These are phyloP conservation scores for Otocyon megalotis DNA, from an alignment of 2,113 vertebrate species.

Conservation along the genomic window DNA sequence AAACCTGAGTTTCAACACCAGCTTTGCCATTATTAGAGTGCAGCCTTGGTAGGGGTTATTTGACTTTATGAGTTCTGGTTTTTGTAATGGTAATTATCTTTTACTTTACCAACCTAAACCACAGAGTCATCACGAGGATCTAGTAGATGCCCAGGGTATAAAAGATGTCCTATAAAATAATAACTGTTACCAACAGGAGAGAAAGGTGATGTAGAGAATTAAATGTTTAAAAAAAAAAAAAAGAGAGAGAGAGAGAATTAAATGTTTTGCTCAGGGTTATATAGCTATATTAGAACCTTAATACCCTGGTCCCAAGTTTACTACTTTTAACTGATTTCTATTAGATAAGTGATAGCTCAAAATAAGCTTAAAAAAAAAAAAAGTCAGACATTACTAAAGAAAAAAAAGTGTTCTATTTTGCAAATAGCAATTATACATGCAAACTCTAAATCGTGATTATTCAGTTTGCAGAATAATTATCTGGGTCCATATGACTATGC, in stretches of 20 bases:
- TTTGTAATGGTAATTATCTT: slow-evolving; percentile 4
- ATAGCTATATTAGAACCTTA: neutral
- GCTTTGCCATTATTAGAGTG: neutral
- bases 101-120: neutral
- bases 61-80: neutral
- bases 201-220: neutral
- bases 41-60: neutral
- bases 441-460: slow-evolving; percentile 5
- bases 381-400: neutral
- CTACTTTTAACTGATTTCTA: slow-evolving; percentile 14
- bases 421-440: neutral
- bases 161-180: neutral
- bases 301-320: neutral
- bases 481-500: neutral
- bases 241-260: neutral
- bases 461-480: neutral
- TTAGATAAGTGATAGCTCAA: neutral
- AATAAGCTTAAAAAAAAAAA: slow-evolving; percentile 11
- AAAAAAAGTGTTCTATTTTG: neutral
- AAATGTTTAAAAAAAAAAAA: neutral
- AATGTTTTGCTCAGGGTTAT: neutral
- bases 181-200: neutral
- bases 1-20: neutral
- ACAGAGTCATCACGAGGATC: neutral
- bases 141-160: neutral